A percentile compares a stretch with the other conserved stretches of the same genome.
Evolutionary conservation across 2,888 invertebrate species (phyloP).

Genomic region (Scrobipalpa atriplicella): DNA sequence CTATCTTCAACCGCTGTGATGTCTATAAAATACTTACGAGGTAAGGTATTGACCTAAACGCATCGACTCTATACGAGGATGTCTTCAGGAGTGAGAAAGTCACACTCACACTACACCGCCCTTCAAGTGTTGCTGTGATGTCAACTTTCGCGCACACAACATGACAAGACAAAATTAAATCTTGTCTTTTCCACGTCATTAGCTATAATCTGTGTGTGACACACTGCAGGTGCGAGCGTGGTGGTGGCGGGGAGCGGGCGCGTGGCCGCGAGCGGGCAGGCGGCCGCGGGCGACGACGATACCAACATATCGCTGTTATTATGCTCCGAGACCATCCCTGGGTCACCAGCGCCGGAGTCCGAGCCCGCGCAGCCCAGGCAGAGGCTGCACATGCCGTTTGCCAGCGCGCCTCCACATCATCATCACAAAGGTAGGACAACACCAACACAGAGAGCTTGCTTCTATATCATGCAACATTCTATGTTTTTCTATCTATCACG

Average conservation of each 20-base stretch:
- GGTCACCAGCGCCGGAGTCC: constrained; percentile 90
- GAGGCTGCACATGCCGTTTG: constrained; percentile 86
- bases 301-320: constrained; percentile 88
- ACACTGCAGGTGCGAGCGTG: constrained; percentile 35
- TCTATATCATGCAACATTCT: neutral
- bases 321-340: constrained; percentile 95
- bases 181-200: too few relatives aligned
- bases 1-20: too few relatives aligned
- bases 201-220: neutral
- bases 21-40: too few relatives aligned
- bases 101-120: too few relatives aligned
- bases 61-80: too few relatives aligned
- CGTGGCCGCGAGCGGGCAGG: constrained; percentile 34
- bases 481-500: too few relatives aligned
- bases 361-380: constrained; percentile 78
- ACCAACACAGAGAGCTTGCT: constrained; percentile 79
- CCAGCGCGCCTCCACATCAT: constrained; percentile 83
- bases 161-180: too few relatives aligned
- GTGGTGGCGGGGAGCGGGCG: constrained; percentile 50
- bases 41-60: too few relatives aligned
- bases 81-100: too few relatives aligned
- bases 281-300: constrained; percentile 73
- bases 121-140: too few relatives aligned
- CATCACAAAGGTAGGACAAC: constrained; percentile 50
- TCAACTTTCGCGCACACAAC: too few relatives aligned